Percentiles rank a stretch among this genome's conserved stretches.
Conservation (phyloP, 2,888 invertebrate genomes). For the Oxystoma pomonae region DNA sequence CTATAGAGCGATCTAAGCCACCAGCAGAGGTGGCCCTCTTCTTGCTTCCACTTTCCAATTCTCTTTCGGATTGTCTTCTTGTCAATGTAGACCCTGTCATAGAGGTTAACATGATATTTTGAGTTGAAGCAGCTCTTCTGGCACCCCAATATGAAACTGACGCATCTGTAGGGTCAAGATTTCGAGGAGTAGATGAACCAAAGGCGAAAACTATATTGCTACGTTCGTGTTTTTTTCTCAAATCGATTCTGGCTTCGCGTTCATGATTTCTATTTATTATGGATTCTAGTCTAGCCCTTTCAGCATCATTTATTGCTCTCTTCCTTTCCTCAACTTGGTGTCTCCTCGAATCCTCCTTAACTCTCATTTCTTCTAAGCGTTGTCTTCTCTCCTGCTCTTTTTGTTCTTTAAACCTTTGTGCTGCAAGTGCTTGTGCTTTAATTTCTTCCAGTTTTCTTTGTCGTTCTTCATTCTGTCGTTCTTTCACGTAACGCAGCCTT, state of each 20-base stretch:
- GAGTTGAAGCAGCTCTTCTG: slow-evolving; percentile 84
- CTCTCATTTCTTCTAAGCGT: slow-evolving; percentile 77
- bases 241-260: slow-evolving; percentile 56
- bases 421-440: slow-evolving; percentile 82
- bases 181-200: slow-evolving; percentile 86
- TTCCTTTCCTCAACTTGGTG: slow-evolving; percentile 82
- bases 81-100: slow-evolving; percentile 57
- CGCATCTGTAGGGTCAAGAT: slow-evolving; percentile 78
- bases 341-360: slow-evolving; percentile 69
- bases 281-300: slow-evolving; percentile 79
- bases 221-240: slow-evolving; percentile 73
- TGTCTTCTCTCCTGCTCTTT: slow-evolving; percentile 79
- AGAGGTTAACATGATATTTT: slow-evolving; percentile 76
- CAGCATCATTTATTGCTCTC: slow-evolving; percentile 84
- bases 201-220: slow-evolving; percentile 79
- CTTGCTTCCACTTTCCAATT: slow-evolving; percentile 68
- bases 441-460: slow-evolving; percentile 85
- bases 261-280: slow-evolving; percentile 75
- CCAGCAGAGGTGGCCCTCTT: slow-evolving; percentile 73
- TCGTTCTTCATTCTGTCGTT: slow-evolving; percentile 85
- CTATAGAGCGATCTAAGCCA: slow-evolving; percentile 62
- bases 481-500: slow-evolving; percentile 71
- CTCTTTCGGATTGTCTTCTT: slow-evolving; percentile 80
- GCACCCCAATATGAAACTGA: slow-evolving; percentile 81
- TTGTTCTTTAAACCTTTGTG: slow-evolving; percentile 85